Base-by-base conservation (phyloP, 2,113 vertebrate genomes). In the Pseudorhombus dupliciocellatus region DNA sequence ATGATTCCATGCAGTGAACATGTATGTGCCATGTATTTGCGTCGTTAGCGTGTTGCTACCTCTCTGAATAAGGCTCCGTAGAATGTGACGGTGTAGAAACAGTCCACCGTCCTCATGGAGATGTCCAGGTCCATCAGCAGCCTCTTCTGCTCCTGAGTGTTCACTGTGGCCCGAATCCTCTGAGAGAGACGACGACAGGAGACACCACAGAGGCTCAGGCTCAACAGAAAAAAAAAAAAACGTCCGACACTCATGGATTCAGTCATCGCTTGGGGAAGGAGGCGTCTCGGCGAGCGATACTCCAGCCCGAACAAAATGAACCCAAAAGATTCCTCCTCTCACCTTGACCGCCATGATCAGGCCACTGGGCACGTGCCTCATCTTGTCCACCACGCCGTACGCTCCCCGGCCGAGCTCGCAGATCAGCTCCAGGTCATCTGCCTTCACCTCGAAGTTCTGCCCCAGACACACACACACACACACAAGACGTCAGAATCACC, bases 311-410 rank as follows among this genome's bases (percentile, higher is more conserved):
- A 37, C 34, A 37, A 12, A 12, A 7, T 0, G 9, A 34, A 10
- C 8, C 31, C 7, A 34, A 34, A 4, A 12, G 42, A 7, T 7
- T 18, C 42, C 42, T 20, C 42, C 18, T 1, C 21, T 52, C 91
- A 98, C 97, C 96, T 99, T 99, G 52, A 99, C 97, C 0, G 97
- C 97, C 97, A 99, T 98, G 88, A 99, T 98, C 84, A 96, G 93
- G 25, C 87, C 96, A 2, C 97, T 98, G 64, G 96, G 97, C 73
- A 97, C 90, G 12, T 99, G 97, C 44, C 92, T 93, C 97, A 99
- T 98, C 93, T 96, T 97, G 92, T 98, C 96, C 92, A 99, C 97
- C 67, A 98, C 97, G 16, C 97, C 97, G 25, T 98, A 98, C 0
- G 97, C 97, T 28, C 97, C 97, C 40, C 97, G 93, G 0, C 97